Conservation (phyloP, 2,113 vertebrate genomes). For the Nothocercus nigrocapillus region DNA sequence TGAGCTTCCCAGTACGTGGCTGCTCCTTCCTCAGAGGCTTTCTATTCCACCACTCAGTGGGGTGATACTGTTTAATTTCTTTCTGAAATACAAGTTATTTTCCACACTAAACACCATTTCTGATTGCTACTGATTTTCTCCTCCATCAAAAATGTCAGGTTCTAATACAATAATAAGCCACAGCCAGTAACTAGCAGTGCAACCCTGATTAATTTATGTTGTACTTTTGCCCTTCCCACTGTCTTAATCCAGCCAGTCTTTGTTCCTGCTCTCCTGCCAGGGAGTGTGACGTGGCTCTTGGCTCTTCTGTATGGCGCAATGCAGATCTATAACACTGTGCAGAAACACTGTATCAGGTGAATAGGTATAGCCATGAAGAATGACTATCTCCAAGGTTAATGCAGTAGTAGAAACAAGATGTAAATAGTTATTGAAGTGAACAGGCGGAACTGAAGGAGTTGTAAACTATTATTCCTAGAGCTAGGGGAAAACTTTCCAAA, state of each 20-base stretch:
- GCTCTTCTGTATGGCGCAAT: conserved; percentile 23
- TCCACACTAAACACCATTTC: neutral
- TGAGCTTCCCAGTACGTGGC: neutral
- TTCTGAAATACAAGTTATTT: neutral
- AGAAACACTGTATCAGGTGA: conserved; percentile 12
- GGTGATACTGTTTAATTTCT: neutral
- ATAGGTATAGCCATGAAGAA: neutral
- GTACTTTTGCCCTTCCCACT: conserved; percentile 31
- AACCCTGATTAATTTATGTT: conserved; percentile 6
- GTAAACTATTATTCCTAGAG: neutral
- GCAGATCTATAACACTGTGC: conserved; percentile 32
- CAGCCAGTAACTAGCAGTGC: neutral
- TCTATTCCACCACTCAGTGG: neutral
- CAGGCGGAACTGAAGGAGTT: neutral
- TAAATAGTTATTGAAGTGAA: conserved; percentile 42
- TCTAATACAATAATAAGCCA: neutral
- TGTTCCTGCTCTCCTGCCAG: conserved; percentile 19
- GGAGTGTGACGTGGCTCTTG: conserved; percentile 1
- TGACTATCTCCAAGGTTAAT: conserved; percentile 11
- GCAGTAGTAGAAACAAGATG: conserved; percentile 29
- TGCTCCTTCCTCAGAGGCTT: neutral
- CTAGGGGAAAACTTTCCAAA: neutral
- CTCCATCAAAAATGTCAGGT: neutral
- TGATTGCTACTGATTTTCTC: neutral
- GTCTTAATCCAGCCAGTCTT: neutral